Conservation (phyloP, 2,888 invertebrate species). For the Dryocosmus kuriphilus region DNA sequence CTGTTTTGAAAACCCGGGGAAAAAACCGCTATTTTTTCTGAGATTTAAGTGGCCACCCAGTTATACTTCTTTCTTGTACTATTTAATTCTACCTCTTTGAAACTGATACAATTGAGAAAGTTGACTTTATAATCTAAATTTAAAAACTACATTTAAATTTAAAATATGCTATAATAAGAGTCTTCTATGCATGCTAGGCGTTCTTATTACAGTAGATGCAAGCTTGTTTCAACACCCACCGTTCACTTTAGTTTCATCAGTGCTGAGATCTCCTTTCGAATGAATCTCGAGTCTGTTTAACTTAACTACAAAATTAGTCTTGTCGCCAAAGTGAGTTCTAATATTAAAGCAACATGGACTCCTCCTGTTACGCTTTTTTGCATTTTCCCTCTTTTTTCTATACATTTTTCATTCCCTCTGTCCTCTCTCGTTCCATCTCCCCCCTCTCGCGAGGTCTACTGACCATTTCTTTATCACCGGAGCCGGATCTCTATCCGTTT, state of each 20-base stretch:
- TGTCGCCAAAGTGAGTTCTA: slow-evolving; percentile 18
- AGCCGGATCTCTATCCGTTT: slow-evolving; percentile 58
- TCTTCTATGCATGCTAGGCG: not conserved
- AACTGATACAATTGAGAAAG: not conserved
- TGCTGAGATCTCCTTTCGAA: slow-evolving; percentile 5
- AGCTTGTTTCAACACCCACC: slow-evolving; percentile 31
- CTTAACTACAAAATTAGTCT: not conserved
- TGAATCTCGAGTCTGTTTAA: slow-evolving; percentile 25
- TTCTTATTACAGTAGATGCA: slow-evolving; percentile 19
- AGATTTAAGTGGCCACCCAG: too few relatives aligned
- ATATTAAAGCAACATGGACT: slow-evolving; percentile 1
- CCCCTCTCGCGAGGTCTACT: slow-evolving; percentile 47
- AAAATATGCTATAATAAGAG: not conserved
- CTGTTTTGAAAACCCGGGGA: too few relatives aligned
- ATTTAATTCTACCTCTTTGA: too few relatives aligned
- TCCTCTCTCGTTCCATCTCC: slow-evolving; percentile 12
- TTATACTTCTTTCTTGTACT: too few relatives aligned
- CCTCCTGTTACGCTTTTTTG: not conserved
- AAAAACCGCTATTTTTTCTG: too few relatives aligned
- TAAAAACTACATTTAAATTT: not conserved
- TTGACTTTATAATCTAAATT: not conserved
- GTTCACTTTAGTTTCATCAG: slow-evolving; percentile 35
- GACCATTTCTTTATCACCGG: slow-evolving; percentile 57
- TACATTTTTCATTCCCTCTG: not conserved
- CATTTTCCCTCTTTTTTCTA: slow-evolving; percentile 7